A percentile compares a stretch with the other conserved stretches of the same genome.
phyloP scores from a whole-genome alignment of 2,113 vertebrate genomes.

The Clarias batrachus region DNA sequence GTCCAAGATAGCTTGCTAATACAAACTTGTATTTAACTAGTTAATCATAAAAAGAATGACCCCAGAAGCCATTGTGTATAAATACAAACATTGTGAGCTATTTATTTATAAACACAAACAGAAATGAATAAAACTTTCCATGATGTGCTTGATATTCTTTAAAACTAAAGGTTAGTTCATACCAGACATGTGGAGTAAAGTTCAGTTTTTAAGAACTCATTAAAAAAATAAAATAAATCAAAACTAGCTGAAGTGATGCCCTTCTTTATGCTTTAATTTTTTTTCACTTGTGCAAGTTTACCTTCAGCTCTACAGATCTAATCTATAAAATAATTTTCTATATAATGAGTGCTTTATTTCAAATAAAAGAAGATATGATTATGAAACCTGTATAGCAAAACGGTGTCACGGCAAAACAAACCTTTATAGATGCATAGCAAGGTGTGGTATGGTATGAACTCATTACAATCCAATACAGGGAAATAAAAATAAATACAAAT shows the following conservation, averaged over 20 bases:
- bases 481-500: neutral
- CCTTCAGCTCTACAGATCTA: neutral
- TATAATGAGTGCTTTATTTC: neutral
- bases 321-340: neutral
- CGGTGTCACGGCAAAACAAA: neutral
- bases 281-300: neutral
- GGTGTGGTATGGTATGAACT: neutral
- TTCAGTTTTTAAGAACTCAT: neutral
- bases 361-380: neutral
- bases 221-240: neutral
- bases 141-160: neutral
- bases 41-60: neutral
- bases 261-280: neutral
- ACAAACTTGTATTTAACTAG: neutral
- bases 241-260: neutral
- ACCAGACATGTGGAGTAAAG: neutral
- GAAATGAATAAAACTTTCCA: neutral
- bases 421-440: neutral
- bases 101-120: neutral
- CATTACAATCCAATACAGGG: neutral
- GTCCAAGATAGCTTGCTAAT: neutral
- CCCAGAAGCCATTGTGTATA: neutral
- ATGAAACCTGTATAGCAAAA: neutral
- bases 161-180: neutral
- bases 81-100: neutral